Evolutionary conservation across 1,140 invertebrate species (phyloP).

Genomic region (Orchesella cincta): DNA sequence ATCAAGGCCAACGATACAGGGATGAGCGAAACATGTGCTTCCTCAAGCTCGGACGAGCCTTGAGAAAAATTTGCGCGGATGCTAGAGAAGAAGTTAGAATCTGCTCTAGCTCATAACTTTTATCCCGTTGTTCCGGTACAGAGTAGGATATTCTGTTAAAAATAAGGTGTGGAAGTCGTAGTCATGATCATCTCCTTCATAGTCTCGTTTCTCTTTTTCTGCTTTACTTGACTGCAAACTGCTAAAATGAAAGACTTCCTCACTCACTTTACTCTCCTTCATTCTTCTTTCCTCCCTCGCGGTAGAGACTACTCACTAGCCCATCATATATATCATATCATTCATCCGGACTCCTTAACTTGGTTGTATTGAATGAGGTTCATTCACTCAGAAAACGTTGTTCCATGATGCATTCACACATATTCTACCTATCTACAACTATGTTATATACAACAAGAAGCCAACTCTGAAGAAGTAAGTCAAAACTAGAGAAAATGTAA

Average conservation of each 20-base stretch:
- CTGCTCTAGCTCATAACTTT: too few relatives aligned
- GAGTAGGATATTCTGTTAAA: neutral
- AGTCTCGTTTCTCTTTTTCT: neutral
- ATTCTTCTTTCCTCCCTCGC: too few relatives aligned
- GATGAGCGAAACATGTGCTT: too few relatives aligned
- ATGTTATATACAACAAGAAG: neutral
- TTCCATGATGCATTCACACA: neutral
- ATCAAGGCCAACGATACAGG: too few relatives aligned
- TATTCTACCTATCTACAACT: neutral
- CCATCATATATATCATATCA: neutral
- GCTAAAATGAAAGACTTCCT: constrained; percentile 26
- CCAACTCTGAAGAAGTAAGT: neutral
- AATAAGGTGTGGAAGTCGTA: constrained; percentile 10
- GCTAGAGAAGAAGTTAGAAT: too few relatives aligned
- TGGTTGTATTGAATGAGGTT: neutral
- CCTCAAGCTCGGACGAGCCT: too few relatives aligned
- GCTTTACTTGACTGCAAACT: neutral
- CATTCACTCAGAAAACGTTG: neutral
- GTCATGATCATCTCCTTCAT: constrained; percentile 1
- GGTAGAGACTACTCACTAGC: neutral
- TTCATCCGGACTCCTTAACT: neutral
- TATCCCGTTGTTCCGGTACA: neutral
- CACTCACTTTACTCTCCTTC: neutral
- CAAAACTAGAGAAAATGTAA: too few relatives aligned
- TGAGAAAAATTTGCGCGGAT: too few relatives aligned